Conservation (phyloP, 2,797 vertebrate genomes). For the Argya squamiceps region DNA sequence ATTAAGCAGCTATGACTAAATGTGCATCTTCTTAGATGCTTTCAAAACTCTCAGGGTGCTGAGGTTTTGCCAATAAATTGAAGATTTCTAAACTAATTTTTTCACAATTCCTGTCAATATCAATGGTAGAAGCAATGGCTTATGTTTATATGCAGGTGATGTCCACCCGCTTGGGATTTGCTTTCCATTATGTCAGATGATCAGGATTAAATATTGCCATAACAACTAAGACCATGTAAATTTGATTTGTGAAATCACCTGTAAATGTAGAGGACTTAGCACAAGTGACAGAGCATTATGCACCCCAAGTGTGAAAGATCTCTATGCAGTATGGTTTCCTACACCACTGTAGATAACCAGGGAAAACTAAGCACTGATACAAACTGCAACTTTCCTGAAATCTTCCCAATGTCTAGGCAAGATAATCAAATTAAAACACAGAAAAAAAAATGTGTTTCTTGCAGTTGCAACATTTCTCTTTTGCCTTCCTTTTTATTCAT, state of each 20-base stretch:
- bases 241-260: background rate
- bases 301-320: background rate
- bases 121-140: background rate
- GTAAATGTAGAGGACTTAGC: background rate
- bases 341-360: background rate
- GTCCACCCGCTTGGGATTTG: background rate
- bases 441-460: background rate
- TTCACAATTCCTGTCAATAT: background rate
- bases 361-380: background rate
- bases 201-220: background rate
- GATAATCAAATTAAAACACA: background rate
- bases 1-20: background rate
- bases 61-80: background rate
- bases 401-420: background rate
- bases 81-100: background rate
- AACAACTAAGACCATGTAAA: background rate
- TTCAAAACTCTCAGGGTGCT: background rate
- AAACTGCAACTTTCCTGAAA: background rate
- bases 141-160: background rate
- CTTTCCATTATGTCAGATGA: background rate
- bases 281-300: background rate
- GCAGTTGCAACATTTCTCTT: background rate
- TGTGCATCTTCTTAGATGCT: background rate
- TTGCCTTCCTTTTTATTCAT: background rate
- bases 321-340: background rate